Percentiles rank a stretch among this genome's conserved stretches.
Conservation (phyloP, 2,797 vertebrate species). For the Melanotaenia nigrans region DNA sequence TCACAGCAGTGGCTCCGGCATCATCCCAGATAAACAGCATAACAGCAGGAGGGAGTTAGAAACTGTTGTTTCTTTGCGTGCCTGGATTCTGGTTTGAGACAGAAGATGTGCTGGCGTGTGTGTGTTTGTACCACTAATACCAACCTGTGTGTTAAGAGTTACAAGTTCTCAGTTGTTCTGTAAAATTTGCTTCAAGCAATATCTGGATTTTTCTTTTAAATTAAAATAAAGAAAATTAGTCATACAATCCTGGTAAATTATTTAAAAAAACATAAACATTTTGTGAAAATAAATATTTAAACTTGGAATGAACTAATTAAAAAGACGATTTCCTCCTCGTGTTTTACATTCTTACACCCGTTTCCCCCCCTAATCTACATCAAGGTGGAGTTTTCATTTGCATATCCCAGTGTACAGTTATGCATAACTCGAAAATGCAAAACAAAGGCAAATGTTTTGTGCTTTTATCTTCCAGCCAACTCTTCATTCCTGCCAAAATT, state of each 20-base stretch:
- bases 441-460: conserved; percentile 31
- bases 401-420: conserved; percentile 16
- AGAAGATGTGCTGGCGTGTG: conserved; percentile 45
- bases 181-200: conserved; percentile 16
- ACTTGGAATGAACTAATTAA: conserved; percentile 6
- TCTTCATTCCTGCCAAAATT: conserved; percentile 1
- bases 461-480: conserved; percentile 16
- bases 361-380: conserved; percentile 1
- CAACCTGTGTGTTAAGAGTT: conserved; percentile 48
- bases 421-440: conserved; percentile 41
- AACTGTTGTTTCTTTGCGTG: conserved; percentile 40
- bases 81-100: conserved; percentile 41
- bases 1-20: conserved; percentile 33
- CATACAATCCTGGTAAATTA: not conserved
- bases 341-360: conserved; percentile 23
- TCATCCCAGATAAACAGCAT: conserved; percentile 47
- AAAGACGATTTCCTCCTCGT: conserved; percentile 3
- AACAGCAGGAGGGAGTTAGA: conserved; percentile 48
- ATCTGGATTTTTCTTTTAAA: not conserved
- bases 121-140: conserved; percentile 55
- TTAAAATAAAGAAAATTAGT: not conserved
- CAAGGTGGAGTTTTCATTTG: conserved; percentile 44
- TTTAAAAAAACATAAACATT: not conserved
- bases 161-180: conserved; percentile 35
- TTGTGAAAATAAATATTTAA: not conserved